Percentiles rank a stretch among this genome's conserved stretches.
phyloP scores from a whole-genome alignment of 2,797 vertebrate species.

The Leucoraja ocellata region DNA sequence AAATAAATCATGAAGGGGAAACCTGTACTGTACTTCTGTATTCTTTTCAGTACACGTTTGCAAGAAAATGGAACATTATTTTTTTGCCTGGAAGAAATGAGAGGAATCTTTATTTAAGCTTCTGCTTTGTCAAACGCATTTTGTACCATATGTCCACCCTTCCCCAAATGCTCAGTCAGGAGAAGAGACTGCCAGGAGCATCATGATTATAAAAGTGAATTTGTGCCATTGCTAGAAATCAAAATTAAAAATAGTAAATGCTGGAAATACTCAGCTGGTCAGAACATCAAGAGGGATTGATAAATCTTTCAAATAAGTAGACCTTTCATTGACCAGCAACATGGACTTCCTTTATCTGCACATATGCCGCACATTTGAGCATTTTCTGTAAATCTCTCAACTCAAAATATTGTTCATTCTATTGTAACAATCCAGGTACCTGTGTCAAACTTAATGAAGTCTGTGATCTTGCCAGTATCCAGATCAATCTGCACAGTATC shows the following conservation, averaged over 20 bases:
- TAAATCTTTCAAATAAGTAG: too few relatives aligned
- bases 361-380: too few relatives aligned
- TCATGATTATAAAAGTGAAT: neutral
- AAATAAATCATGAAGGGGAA: neutral
- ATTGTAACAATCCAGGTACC: constrained; percentile 51
- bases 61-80: too few relatives aligned
- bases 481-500: constrained; percentile 91
- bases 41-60: neutral
- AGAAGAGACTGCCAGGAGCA: neutral
- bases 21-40: neutral
- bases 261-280: too few relatives aligned
- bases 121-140: neutral
- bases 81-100: neutral
- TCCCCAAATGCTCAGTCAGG: neutral
- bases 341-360: too few relatives aligned
- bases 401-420: too few relatives aligned
- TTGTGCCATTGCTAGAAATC: too few relatives aligned
- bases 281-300: too few relatives aligned
- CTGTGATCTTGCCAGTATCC: constrained; percentile 89
- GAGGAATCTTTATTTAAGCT: neutral
- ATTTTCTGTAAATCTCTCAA: neutral
- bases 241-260: too few relatives aligned
- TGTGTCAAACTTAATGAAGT: constrained; percentile 97
- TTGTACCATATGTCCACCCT: neutral
- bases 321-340: too few relatives aligned